Conservation (phyloP, 2,797 vertebrate genomes). For the Euphonia xanthogaster region DNA sequence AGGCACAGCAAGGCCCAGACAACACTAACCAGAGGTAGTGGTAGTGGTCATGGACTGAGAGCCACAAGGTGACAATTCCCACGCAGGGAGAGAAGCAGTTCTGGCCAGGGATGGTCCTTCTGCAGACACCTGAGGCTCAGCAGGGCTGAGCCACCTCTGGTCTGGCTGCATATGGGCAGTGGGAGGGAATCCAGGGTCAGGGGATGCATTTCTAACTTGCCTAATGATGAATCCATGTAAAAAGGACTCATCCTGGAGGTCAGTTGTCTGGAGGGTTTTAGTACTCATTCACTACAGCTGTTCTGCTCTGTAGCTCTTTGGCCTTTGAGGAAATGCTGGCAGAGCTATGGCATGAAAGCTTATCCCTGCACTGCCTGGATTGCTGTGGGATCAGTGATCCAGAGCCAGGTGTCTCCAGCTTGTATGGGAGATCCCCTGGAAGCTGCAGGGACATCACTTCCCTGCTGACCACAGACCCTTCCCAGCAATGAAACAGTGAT, state of each 20-base stretch:
- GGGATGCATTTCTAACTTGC: background rate
- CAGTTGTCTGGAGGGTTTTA: background rate
- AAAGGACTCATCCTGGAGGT: background rate
- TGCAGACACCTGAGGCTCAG: background rate
- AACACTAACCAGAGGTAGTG: accelerated
- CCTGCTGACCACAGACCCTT: background rate
- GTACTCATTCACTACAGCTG: background rate
- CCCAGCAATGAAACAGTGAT: background rate
- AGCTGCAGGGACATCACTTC: background rate
- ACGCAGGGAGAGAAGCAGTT: accelerated
- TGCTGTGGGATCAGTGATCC: background rate
- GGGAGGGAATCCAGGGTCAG: background rate
- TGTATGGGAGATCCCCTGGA: background rate
- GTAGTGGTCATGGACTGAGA: background rate
- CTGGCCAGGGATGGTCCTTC: background rate
- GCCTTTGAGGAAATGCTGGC: background rate
- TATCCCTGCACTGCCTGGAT: background rate
- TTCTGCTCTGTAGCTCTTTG: background rate
- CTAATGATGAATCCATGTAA: background rate
- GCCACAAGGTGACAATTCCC: background rate
- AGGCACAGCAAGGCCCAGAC: background rate
- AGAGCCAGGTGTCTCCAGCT: background rate
- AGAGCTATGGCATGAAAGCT: background rate
- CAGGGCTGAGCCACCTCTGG: background rate
- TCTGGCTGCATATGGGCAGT: accelerated